Evolutionary conservation across 2,113 vertebrate species (phyloP), one percentile per base, ranked within the genome.

Genomic region (Struthio camelus): DNA sequence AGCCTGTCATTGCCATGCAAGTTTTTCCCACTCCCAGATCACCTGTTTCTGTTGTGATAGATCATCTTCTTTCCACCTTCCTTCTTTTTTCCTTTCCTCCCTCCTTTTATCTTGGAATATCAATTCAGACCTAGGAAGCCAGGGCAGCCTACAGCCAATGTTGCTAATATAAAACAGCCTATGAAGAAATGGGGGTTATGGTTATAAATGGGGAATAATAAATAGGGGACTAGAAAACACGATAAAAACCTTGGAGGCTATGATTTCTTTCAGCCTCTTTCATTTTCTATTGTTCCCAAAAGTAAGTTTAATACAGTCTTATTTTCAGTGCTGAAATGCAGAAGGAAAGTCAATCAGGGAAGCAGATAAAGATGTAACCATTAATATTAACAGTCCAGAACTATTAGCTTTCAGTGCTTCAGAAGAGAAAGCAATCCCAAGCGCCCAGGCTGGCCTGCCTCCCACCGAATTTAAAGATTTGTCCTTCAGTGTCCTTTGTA

Each of bases 361-460:
- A 64, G 76, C 38, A 71, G 77, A 89, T 89, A 56, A 94, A 89
- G 91, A 91, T 6, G 6, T 94, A 86, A 81, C 85, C 61, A 56
- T 93, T 83, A 80, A 83, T 76, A 80, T 93, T 89, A 93, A 91
- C 61, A 42, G 72, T 20, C 85, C 80, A 83, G 90, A 86, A 89
- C 84, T 66, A 80, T 93, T 64, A 79, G 50, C 65, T 86, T 48
- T 61, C 77, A 10, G 27, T 50, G 48, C 38, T 42, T 77, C 44
- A 3, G 66, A 72, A 44, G 3, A 50, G 54, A 78, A 82, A 85
- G 72, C 62, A 46, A 23, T 51, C 73, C 85, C 48, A 38, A 51
- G 90, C 10, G 59, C 67, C 38, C 46, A 19, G 71, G n/a, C 70
- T 91, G 54, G 30, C 64, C 40, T 32, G 44, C 54, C 65, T 90